These are phyloP conservation scores for Micrasema longulum DNA, from an alignment of 1,140 invertebrate species.

Conservation along the genomic window DNA sequence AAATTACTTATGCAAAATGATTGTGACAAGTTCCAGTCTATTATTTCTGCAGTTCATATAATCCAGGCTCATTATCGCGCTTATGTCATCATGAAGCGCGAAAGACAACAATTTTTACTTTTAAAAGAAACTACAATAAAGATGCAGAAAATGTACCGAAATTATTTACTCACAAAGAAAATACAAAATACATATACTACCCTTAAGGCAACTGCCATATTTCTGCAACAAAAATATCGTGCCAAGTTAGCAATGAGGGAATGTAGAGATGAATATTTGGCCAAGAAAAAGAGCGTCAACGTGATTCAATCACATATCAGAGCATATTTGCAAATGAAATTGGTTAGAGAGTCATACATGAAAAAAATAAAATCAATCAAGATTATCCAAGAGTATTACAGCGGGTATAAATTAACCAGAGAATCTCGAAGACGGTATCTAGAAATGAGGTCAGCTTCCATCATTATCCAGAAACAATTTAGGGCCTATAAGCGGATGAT, in stretches of 20 bases:
- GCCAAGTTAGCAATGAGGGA: slow-evolving; percentile 49
- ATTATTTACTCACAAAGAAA: slow-evolving; percentile 54
- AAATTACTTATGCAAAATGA: slow-evolving; percentile 51
- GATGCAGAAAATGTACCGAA: slow-evolving; percentile 56
- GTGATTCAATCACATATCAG: slow-evolving; percentile 62
- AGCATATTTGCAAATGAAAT: slow-evolving; percentile 37
- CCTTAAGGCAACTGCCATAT: background rate
- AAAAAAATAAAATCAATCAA: background rate
- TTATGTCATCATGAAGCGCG: slow-evolving; percentile 48
- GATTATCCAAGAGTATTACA: slow-evolving; percentile 17
- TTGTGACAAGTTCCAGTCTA: background rate
- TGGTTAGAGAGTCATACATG: background rate
- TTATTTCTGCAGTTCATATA: slow-evolving; percentile 28
- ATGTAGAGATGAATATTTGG: slow-evolving; percentile 57
- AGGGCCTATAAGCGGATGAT: slow-evolving; percentile 54
- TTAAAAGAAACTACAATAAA: slow-evolving; percentile 43
- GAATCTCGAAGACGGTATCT: background rate
- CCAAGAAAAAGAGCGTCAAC: slow-evolving; percentile 56
- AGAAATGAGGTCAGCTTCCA: background rate
- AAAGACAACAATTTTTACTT: slow-evolving; percentile 47
- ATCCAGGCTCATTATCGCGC: slow-evolving; percentile 13
- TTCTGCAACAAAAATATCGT: slow-evolving; percentile 49
- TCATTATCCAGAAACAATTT: slow-evolving; percentile 55
- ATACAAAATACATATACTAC: slow-evolving; percentile 57
- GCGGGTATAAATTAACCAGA: background rate